These are phyloP conservation scores for Apodemia duryi DNA, from an alignment of 2,888 invertebrate genomes.

Conservation along the genomic window DNA sequence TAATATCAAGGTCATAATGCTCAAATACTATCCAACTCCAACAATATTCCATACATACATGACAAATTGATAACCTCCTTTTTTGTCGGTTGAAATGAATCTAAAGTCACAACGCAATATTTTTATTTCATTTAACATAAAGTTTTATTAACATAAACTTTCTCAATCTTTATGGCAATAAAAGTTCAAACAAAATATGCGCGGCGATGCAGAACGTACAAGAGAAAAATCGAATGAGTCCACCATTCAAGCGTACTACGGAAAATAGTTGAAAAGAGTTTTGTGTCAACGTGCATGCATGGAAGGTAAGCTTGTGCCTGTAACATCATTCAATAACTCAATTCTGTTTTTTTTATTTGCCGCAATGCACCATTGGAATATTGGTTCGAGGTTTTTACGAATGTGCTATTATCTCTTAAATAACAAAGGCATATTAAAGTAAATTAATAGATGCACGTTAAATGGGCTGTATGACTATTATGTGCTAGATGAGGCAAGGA, in stretches of 20 bases:
- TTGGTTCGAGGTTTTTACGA: background rate
- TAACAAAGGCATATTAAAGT: background rate
- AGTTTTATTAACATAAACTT: slow-evolving; percentile 24
- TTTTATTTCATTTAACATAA: slow-evolving; percentile 16
- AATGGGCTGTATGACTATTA: too few species aligned
- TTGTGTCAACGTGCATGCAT: slow-evolving; percentile 30
- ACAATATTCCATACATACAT: too few species aligned
- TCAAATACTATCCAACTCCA: too few species aligned
- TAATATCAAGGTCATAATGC: too few species aligned
- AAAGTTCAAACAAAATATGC: slow-evolving; percentile 31
- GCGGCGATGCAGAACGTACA: slow-evolving; percentile 31
- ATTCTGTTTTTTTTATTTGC: slow-evolving; percentile 6
- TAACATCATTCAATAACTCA: slow-evolving; percentile 12
- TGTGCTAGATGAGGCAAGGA: too few species aligned
- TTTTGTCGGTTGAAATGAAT: too few species aligned
- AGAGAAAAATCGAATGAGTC: slow-evolving; percentile 32
- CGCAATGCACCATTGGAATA: slow-evolving; percentile 16
- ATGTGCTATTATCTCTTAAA: too few species aligned
- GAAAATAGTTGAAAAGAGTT: slow-evolving; percentile 30
- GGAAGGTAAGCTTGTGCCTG: slow-evolving; percentile 20
- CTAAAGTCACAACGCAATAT: background rate
- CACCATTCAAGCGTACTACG: slow-evolving; percentile 29
- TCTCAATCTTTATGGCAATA: slow-evolving; percentile 28
- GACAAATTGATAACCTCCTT: too few species aligned
- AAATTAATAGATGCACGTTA: background rate